Percentiles rank a stretch among this genome's conserved stretches.
phyloP scores from a whole-genome alignment of 35 echinoderm and acorn worm genomes.

The Eucidaris tribuloides region DNA sequence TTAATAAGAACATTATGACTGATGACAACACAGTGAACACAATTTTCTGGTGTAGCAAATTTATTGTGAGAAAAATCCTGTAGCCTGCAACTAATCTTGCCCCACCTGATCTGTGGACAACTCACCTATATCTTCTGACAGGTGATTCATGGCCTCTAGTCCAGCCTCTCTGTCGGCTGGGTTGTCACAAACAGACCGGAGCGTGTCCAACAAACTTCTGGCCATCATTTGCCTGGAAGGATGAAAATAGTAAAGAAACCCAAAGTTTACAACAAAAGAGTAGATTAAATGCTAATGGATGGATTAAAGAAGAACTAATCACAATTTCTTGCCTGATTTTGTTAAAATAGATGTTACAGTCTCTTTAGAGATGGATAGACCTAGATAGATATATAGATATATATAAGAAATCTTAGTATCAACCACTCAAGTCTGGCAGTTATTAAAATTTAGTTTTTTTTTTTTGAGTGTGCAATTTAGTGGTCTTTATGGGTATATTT shows the following conservation, averaged over 20 bases:
- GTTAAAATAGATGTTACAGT: background rate
- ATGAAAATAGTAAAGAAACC: constrained; percentile 17
- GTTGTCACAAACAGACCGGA: constrained; percentile 70
- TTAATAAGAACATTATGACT: too few species aligned
- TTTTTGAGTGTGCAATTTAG: too few species aligned
- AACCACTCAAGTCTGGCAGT: background rate
- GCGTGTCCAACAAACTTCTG: constrained; percentile 77
- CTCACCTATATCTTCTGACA: constrained; percentile 97
- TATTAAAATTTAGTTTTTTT: background rate
- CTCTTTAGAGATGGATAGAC: background rate
- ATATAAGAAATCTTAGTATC: background rate
- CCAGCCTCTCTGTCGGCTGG: constrained; percentile 72
- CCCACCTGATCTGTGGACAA: too few species aligned
- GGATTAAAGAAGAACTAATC: background rate
- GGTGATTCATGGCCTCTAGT: constrained; percentile 64
- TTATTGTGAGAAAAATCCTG: background rate
- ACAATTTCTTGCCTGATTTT: background rate
- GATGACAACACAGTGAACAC: background rate
- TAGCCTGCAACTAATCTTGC: background rate
- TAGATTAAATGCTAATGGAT: background rate
- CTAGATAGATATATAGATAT: too few species aligned
- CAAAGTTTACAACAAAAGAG: background rate
- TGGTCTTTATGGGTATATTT: too few species aligned
- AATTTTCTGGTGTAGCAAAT: background rate
- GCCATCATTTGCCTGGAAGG: constrained; percentile 89